These are phyloP conservation scores for Apogon talboti DNA, from an alignment of 2,797 vertebrate species.

Conservation along the genomic window DNA sequence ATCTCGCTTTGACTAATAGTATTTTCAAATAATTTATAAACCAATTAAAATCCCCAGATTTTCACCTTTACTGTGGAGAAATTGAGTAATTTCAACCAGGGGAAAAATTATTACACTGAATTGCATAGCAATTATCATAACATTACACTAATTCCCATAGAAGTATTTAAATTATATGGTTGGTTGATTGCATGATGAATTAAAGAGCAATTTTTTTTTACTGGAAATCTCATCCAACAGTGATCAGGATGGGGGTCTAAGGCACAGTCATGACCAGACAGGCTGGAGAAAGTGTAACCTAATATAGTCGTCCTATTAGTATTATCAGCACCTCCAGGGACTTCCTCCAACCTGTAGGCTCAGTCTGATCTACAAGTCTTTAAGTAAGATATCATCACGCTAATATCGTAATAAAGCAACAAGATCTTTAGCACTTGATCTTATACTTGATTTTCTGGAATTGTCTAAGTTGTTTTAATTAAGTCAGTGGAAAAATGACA, in stretches of 20 bases:
- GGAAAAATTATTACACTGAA: constrained; percentile 81
- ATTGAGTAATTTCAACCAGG: constrained; percentile 75
- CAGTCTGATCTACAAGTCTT: constrained; percentile 74
- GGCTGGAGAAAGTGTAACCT: constrained; percentile 67
- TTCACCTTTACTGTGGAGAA: constrained; percentile 76
- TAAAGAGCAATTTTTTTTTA: constrained; percentile 80
- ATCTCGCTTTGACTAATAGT: constrained; percentile 39
- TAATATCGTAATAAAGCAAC: constrained; percentile 25
- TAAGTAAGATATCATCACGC: constrained; percentile 68
- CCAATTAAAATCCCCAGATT: constrained; percentile 80
- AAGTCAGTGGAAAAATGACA: constrained; percentile 24
- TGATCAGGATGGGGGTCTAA: constrained; percentile 65
- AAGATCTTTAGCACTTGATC: constrained; percentile 35
- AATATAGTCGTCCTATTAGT: constrained; percentile 68
- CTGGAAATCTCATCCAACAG: constrained; percentile 77
- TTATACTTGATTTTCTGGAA: constrained; percentile 9
- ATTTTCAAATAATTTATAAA: constrained; percentile 79
- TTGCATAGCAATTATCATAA: constrained; percentile 86
- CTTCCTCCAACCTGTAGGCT: constrained; percentile 65
- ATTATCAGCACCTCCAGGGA: constrained; percentile 69
- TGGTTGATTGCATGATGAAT: constrained; percentile 88
- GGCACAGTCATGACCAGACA: constrained; percentile 75
- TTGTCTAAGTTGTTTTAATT: constrained; percentile 39
- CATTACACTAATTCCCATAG: constrained; percentile 87
- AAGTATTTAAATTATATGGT: constrained; percentile 89